A percentile compares a stretch with the other conserved stretches of the same genome.
These are phyloP conservation scores for Micoletzkya japonica DNA, from an alignment of 2,888 invertebrate genomes.

Conservation along the genomic window DNA sequence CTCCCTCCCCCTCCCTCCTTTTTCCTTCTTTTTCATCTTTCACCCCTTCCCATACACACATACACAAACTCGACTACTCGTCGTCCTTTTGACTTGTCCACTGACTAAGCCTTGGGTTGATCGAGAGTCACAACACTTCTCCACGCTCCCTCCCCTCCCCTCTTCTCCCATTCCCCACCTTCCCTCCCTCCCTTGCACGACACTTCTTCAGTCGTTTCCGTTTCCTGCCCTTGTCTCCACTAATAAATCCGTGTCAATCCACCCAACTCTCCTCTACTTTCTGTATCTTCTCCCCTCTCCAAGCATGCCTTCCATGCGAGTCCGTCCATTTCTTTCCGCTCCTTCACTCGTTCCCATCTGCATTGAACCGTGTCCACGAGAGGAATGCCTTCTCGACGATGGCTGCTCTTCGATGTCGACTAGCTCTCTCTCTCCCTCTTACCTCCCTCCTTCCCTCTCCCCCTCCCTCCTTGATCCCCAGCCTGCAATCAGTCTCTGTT, in stretches of 20 bases:
- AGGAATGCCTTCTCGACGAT: no score
- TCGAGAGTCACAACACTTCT: neutral
- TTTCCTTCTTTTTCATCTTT: neutral
- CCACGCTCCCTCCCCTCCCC: neutral
- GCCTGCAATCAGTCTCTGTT: neutral
- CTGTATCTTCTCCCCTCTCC: neutral
- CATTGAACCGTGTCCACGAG: no score
- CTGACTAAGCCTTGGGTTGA: neutral
- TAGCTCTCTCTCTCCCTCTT: conserved; percentile 3
- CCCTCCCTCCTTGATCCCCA: neutral
- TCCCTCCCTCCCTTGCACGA: no score
- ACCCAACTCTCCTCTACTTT: neutral
- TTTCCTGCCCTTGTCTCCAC: no score
- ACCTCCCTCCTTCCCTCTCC: neutral
- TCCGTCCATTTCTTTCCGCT: no score
- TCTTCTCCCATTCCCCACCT: neutral
- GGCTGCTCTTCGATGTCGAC: no score
- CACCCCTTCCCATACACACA: neutral
- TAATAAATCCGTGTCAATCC: no score
- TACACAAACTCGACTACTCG: neutral
- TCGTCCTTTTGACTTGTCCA: neutral
- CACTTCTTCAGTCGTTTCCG: no score
- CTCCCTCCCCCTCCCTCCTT: neutral
- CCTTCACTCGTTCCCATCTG: no score
- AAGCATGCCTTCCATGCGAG: no score